Percentiles rank a stretch among this genome's conserved stretches.
Evolutionary conservation across 92 coral and sea anemone species (phyloP).

Genomic region (Paragorgia papillata): DNA sequence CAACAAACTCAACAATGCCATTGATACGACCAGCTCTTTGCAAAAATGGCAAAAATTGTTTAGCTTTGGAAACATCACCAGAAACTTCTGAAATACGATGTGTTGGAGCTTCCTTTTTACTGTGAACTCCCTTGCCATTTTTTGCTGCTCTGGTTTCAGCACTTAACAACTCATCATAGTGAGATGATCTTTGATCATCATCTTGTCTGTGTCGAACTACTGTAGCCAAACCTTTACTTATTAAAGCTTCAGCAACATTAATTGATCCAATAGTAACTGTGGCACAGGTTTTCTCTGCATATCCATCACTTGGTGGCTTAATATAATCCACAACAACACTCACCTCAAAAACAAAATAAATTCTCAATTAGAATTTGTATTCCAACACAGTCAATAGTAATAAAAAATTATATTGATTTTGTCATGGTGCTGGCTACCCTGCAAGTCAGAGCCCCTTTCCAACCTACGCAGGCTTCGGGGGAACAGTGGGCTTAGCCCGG

Average conservation of each 20-base stretch:
- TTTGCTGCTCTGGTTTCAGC: constrained; percentile 96
- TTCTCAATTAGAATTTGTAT: too few relatives aligned
- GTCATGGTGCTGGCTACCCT: not conserved
- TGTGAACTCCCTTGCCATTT: constrained; percentile 94
- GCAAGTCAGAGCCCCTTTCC: too few relatives aligned
- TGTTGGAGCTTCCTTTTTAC: constrained; percentile 86
- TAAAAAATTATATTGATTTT: too few relatives aligned
- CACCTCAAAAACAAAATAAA: constrained; percentile 62
- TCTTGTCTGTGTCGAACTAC: constrained; percentile 97
- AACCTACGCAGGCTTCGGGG: too few relatives aligned
- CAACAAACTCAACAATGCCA: constrained; percentile 96
- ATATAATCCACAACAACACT: constrained; percentile 86
- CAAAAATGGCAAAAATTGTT: constrained; percentile 91
- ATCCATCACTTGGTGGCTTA: constrained; percentile 94
- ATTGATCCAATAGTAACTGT: constrained; percentile 84
- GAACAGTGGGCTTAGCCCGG: too few relatives aligned
- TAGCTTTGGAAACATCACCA: constrained; percentile 83
- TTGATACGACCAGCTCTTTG: constrained; percentile 95
- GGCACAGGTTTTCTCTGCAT: constrained; percentile 92
- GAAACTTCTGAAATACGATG: constrained; percentile 95
- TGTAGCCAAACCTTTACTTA: constrained; percentile 92
- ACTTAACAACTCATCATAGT: constrained; percentile 89
- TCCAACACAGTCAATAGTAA: too few relatives aligned
- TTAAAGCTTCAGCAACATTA: constrained; percentile 92
- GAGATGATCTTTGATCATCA: constrained; percentile 95